Conservation (phyloP, 2,888 invertebrate genomes). For the Muschampia plurimacula region DNA sequence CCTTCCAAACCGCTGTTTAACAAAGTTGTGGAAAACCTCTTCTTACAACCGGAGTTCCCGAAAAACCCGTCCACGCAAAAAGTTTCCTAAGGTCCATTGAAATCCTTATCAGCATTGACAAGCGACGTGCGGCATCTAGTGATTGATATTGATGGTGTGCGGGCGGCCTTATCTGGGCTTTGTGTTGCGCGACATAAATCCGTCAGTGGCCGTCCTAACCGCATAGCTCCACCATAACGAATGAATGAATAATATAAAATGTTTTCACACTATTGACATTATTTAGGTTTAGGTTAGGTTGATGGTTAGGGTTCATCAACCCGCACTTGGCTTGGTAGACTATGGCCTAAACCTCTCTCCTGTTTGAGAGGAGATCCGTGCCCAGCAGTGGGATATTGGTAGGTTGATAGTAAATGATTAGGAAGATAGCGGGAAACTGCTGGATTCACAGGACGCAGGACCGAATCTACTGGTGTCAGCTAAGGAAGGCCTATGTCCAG, state of each 20-base stretch:
- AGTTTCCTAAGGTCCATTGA: slow-evolving; percentile 62
- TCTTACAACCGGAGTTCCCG: slow-evolving; percentile 4
- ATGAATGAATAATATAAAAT: not conserved
- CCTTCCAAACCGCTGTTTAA: slow-evolving; percentile 9
- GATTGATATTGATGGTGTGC: slow-evolving; percentile 78
- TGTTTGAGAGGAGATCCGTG: no score
- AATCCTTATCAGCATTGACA: slow-evolving; percentile 70
- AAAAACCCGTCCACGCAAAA: slow-evolving; percentile 49
- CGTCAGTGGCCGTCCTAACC: slow-evolving; percentile 35
- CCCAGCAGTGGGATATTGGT: no score
- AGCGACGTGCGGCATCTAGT: slow-evolving; percentile 58
- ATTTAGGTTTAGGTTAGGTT: no score
- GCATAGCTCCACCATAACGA: not conserved
- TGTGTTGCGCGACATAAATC: slow-evolving; percentile 61
- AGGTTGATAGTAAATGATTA: no score
- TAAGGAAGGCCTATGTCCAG: no score
- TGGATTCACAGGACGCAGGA: no score
- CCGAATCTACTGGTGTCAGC: no score
- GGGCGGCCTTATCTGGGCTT: slow-evolving; percentile 67
- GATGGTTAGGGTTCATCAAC: no score
- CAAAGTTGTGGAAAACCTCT: not conserved
- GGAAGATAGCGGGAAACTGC: no score
- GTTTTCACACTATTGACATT: not conserved
- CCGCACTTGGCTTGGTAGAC: no score
- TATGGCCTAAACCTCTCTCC: no score